Percentiles rank a stretch among this genome's conserved stretches.
phyloP scores from a whole-genome alignment of 2,888 invertebrate species.

The Phorcus lineatus region DNA sequence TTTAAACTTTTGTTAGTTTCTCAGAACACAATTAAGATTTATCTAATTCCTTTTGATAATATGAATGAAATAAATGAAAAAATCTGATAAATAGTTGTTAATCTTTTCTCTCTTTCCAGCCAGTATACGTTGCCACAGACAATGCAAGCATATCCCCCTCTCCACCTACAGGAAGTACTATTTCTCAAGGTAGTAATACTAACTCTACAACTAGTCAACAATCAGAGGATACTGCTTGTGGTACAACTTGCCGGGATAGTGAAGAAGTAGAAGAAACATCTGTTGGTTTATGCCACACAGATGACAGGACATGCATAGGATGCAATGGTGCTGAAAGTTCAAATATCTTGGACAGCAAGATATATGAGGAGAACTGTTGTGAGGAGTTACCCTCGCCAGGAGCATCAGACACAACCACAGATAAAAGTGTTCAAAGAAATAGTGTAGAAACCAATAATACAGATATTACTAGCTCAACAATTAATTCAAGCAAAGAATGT shows the following conservation, averaged over 20 bases:
- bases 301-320: too few relatives aligned
- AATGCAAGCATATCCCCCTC: not conserved
- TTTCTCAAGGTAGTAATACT: not conserved
- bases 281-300: too few relatives aligned
- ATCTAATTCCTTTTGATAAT: not conserved
- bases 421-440: not conserved
- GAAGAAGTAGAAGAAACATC: not conserved
- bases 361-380: too few relatives aligned
- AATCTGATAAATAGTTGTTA: not conserved
- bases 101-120: not conserved
- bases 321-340: too few relatives aligned
- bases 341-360: too few relatives aligned
- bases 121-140: slow-evolving; percentile 3
- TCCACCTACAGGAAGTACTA: not conserved
- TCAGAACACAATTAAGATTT: too few relatives aligned
- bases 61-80: not conserved
- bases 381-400: too few relatives aligned
- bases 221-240: not conserved
- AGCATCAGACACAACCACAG: not conserved
- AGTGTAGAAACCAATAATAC: not conserved
- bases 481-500: too few relatives aligned
- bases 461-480: too few relatives aligned
- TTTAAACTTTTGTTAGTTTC: too few relatives aligned
- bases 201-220: not conserved
- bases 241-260: not conserved